phyloP scores from a whole-genome alignment of 2,113 vertebrate species.

The Phodopus roborovskii region DNA sequence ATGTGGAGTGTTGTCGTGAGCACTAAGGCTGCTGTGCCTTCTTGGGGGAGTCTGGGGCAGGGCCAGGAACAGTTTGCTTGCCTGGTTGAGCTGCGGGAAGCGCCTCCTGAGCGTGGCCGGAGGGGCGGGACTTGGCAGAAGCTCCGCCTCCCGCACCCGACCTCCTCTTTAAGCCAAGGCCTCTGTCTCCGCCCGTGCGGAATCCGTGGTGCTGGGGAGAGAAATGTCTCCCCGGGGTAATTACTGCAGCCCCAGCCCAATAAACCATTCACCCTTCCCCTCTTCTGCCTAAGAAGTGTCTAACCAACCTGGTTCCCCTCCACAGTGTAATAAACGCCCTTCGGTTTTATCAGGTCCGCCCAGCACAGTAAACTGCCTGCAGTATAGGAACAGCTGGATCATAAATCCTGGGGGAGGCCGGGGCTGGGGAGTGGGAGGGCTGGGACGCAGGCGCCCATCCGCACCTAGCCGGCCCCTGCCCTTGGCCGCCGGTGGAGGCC shows the following conservation, averaged over 20 bases:
- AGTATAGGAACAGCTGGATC: conserved; percentile 36
- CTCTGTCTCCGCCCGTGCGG: not conserved
- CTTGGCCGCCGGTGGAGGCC: not conserved
- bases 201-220: not conserved
- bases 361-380: conserved; percentile 33
- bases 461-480: not conserved
- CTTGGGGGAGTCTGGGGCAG: not conserved
- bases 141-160: not conserved
- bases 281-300: conserved; percentile 19
- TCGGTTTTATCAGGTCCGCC: conserved; percentile 38
- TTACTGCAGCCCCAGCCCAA: conserved; percentile 59
- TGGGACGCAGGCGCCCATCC: not conserved
- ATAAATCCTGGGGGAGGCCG: conserved; percentile 26
- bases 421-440: not conserved
- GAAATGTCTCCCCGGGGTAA: conserved; percentile 62
- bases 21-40: not conserved
- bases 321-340: conserved; percentile 32
- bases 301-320: not conserved
- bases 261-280: conserved; percentile 61
- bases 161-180: not conserved
- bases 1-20: not conserved
- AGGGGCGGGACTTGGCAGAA: not conserved
- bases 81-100: not conserved
- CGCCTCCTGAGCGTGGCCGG: too few species aligned
- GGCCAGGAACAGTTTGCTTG: not conserved